Percentiles rank a stretch among this genome's conserved stretches.
phyloP scores from a whole-genome alignment of 2,888 invertebrate genomes.

The Trichogramma evanescens region DNA sequence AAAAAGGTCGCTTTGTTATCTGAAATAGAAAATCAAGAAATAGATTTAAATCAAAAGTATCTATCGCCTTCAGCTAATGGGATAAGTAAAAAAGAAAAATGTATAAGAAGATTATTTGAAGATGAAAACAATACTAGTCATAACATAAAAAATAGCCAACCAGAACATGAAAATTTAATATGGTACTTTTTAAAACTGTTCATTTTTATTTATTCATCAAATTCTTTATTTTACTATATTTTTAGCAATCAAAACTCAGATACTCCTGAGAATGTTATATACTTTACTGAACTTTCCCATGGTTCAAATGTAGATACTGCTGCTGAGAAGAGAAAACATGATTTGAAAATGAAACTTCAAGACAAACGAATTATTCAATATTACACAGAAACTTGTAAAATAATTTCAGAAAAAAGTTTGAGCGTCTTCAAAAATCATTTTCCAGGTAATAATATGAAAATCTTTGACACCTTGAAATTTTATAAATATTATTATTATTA shows the following conservation, averaged over 20 bases:
- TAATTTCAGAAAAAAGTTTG: slow-evolving; percentile 5
- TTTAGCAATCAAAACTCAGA: slow-evolving; percentile 1
- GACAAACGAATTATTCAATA: slow-evolving; percentile 10
- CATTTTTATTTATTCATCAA: not conserved
- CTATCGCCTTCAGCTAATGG: not conserved
- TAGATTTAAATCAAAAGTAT: not conserved
- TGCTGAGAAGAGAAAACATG: not conserved
- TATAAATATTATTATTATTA: no score
- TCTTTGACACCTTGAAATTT: no score
- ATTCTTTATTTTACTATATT: slow-evolving; percentile 2
- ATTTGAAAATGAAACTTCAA: slow-evolving; percentile 4
- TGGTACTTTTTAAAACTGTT: slow-evolving; percentile 1
- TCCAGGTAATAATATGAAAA: no score
- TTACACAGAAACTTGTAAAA: slow-evolving; percentile 14
- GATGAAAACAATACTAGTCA: slow-evolving; percentile 4
- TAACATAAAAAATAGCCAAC: not conserved
- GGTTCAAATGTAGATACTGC: slow-evolving; percentile 4
- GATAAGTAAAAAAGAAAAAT: slow-evolving; percentile 17
- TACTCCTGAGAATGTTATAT: slow-evolving; percentile 20
- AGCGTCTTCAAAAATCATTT: no score
- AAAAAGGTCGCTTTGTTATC: not conserved
- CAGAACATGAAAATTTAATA: not conserved
- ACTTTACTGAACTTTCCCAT: slow-evolving; percentile 5
- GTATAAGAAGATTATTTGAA: slow-evolving; percentile 15
- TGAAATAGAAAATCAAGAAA: not conserved